These are phyloP conservation scores for Drosophila imparisetae DNA, from an alignment of 2,888 invertebrate genomes.

Conservation along the genomic window DNA sequence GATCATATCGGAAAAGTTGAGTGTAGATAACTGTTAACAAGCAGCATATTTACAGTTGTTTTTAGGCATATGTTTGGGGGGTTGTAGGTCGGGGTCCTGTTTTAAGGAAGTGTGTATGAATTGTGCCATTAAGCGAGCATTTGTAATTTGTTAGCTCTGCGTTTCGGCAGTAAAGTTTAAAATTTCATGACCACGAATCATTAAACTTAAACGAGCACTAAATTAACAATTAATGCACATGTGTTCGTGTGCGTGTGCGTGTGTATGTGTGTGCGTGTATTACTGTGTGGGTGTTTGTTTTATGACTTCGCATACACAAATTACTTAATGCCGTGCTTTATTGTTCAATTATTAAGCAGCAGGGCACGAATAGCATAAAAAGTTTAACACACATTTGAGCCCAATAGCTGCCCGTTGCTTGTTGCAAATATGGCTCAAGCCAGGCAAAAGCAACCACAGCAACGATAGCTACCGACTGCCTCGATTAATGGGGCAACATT, in stretches of 20 bases:
- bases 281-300: slow-evolving; percentile 55
- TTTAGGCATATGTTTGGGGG: background rate
- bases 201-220: slow-evolving; percentile 76
- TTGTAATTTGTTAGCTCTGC: slow-evolving; percentile 48
- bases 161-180: slow-evolving; percentile 72
- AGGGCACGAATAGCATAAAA: slow-evolving; percentile 58
- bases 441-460: slow-evolving; percentile 30
- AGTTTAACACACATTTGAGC: slow-evolving; percentile 68
- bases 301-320: slow-evolving; percentile 71
- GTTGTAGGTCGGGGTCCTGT: background rate
- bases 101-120: slow-evolving; percentile 9
- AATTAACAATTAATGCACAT: slow-evolving; percentile 73
- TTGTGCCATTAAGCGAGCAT: slow-evolving; percentile 34
- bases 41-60: background rate
- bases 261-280: slow-evolving; percentile 29
- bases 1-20: slow-evolving; percentile 35
- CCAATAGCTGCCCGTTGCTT: slow-evolving; percentile 29
- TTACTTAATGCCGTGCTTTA: slow-evolving; percentile 78
- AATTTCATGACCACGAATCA: slow-evolving; percentile 75
- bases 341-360: slow-evolving; percentile 75
- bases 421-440: slow-evolving; percentile 35
- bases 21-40: background rate
- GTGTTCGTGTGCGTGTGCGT: slow-evolving; percentile 11
- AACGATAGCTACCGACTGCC: slow-evolving; percentile 40
- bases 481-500: slow-evolving; percentile 78